These are phyloP conservation scores for Hypotaenidia okinawae DNA, from an alignment of 2,797 vertebrate genomes.

Conservation along the genomic window DNA sequence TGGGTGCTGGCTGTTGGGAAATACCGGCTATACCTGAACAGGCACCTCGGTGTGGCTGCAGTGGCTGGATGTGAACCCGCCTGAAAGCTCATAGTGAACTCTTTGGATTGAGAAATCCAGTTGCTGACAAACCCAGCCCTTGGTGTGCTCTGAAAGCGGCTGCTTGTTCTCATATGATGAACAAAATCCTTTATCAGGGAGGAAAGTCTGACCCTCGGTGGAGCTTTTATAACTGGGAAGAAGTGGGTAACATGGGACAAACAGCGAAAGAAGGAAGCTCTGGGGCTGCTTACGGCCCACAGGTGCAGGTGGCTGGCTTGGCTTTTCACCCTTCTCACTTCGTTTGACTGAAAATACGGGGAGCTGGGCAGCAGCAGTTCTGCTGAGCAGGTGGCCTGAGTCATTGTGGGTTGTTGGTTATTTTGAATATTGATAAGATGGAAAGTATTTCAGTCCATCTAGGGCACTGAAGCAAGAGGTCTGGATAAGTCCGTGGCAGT, in stretches of 20 bases:
- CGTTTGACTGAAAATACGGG: not conserved
- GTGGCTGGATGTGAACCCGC: not conserved
- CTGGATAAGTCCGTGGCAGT: not conserved
- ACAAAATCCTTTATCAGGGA: not conserved
- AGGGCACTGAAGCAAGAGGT: not conserved
- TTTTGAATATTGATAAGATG: constrained; percentile 8
- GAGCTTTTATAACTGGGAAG: rapidly evolving
- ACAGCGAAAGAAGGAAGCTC: not conserved
- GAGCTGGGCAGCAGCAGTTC: not conserved
- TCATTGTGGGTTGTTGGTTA: not conserved
- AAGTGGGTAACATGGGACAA: not conserved
- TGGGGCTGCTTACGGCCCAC: not conserved
- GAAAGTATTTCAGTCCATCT: not conserved
- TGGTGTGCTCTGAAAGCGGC: not conserved
- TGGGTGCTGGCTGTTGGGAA: constrained; percentile 31
- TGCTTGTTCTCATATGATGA: not conserved
- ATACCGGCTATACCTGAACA: constrained; percentile 58
- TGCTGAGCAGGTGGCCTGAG: not conserved
- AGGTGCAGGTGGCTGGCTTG: not conserved
- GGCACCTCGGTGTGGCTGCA: not conserved
- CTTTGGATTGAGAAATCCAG: not conserved
- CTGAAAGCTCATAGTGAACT: rapidly evolving
- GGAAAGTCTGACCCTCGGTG: not conserved
- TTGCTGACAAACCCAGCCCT: not conserved
- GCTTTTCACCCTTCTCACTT: not conserved